Conservation (phyloP, 2,113 vertebrate species). For the Ascaphus truei region DNA sequence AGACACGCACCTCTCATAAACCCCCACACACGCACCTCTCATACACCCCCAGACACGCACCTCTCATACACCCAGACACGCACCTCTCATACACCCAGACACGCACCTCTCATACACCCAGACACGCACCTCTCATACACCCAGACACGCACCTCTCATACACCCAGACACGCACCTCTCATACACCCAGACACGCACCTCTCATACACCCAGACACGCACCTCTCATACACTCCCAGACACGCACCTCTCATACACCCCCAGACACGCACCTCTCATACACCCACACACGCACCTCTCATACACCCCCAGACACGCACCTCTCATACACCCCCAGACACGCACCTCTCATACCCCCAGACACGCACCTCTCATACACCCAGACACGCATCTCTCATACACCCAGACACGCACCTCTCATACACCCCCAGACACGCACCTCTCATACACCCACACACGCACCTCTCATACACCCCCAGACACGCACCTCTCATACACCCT, state of each 20-base stretch:
- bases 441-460: not conserved
- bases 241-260: not conserved
- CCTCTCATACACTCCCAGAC: no score
- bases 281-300: not conserved
- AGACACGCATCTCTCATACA: not conserved
- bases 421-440: not conserved
- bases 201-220: conserved; percentile 5
- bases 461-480: not conserved
- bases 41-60: no score
- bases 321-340: not conserved
- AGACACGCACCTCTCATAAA: not conserved
- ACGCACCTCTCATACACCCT: not conserved
- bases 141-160: not conserved
- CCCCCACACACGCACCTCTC: not conserved
- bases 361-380: no score
- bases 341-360: conserved; percentile 4
- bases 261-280: no score
- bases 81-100: no score
- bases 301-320: not conserved
- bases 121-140: no score
- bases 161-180: not conserved
- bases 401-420: no score
- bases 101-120: not conserved
- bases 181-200: not conserved
- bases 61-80: conserved; percentile 5